Evolutionary conservation across 1,140 invertebrate genomes (phyloP).

Genomic region (Telenomus remus): DNA sequence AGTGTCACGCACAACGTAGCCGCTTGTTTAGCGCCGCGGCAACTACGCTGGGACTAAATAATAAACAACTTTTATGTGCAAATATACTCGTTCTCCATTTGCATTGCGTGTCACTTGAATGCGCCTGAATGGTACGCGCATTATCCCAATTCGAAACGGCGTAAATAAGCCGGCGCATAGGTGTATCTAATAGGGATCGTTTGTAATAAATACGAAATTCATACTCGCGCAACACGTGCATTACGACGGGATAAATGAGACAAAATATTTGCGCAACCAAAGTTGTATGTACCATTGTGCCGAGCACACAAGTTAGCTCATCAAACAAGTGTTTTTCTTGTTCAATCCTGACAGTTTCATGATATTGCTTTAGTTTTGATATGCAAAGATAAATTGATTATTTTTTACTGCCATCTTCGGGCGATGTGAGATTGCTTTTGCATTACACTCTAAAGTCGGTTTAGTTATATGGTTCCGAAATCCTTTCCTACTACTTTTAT

Average conservation of each 20-base stretch:
- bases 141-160: slow-evolving; percentile 44
- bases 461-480: no score
- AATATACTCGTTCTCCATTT: slow-evolving; percentile 42
- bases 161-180: slow-evolving; percentile 30
- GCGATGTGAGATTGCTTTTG: no score
- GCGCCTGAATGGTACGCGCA: slow-evolving; percentile 17
- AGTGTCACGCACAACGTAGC: slow-evolving; percentile 50
- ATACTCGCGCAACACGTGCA: neutral
- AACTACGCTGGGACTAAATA: slow-evolving; percentile 44
- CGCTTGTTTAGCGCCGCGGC: slow-evolving; percentile 44
- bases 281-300: no score
- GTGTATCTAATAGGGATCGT: slow-evolving; percentile 42
- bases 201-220: slow-evolving; percentile 44
- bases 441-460: no score
- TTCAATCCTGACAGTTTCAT: no score
- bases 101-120: slow-evolving; percentile 43
- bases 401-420: no score
- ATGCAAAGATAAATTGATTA: no score
- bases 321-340: no score
- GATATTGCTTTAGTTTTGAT: no score
- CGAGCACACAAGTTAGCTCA: no score
- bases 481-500: no score
- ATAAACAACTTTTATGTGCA: slow-evolving; percentile 57
- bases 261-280: slow-evolving; percentile 12
- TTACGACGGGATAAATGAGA: neutral